Evolutionary conservation across 2,797 vertebrate species (phyloP).

Genomic region (Sibirionetta formosa): DNA sequence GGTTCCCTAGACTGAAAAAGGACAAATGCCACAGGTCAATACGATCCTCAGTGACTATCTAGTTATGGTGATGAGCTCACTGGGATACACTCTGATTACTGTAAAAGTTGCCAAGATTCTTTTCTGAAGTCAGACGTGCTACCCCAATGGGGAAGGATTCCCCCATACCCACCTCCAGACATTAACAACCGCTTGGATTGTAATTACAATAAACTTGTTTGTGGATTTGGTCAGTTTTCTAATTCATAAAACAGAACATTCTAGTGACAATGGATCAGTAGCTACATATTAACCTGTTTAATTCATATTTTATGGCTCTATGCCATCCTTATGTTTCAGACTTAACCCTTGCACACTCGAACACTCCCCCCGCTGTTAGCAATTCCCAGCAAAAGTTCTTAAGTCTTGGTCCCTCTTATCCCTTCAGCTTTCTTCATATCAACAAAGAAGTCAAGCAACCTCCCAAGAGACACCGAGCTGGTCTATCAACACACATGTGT

Average conservation of each 20-base stretch:
- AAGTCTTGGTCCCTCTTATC: neutral
- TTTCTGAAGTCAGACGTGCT: neutral
- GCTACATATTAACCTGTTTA: neutral
- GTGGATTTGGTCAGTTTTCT: neutral
- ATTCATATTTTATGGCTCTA: neutral
- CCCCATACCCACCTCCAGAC: fast-evolving
- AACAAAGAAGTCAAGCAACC: neutral
- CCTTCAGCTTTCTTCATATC: neutral
- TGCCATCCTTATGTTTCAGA: neutral
- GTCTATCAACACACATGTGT: neutral
- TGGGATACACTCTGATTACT: neutral
- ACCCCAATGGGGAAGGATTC: neutral
- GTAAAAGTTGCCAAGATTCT: neutral
- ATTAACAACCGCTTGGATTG: neutral
- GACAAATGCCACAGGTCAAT: neutral
- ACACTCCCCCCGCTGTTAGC: neutral
- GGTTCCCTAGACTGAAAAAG: neutral
- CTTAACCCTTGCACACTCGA: neutral
- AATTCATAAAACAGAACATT: neutral
- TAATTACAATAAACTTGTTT: neutral
- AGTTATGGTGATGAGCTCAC: neutral
- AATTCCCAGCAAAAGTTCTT: neutral
- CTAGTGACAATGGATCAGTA: neutral
- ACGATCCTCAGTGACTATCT: neutral
- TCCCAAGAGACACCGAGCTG: neutral